A percentile compares a stretch with the other conserved stretches of the same genome.
Evolutionary conservation across 2,113 vertebrate genomes (phyloP).

Genomic region (Nicator chloris): DNA sequence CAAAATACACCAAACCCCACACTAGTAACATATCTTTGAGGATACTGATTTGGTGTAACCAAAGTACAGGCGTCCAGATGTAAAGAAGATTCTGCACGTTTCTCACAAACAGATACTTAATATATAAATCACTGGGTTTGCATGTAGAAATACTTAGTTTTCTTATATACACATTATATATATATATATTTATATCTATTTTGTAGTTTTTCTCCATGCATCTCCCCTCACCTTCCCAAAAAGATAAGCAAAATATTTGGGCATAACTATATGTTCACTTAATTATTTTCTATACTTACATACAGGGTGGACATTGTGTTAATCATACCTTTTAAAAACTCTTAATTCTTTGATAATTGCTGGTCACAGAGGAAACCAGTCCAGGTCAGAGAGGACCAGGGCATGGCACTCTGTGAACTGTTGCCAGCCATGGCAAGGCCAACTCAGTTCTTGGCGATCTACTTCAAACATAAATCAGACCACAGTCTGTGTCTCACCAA

Average conservation of each 20-base stretch:
- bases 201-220: neutral
- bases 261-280: neutral
- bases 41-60: neutral
- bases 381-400: neutral
- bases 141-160: neutral
- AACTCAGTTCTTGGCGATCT: conserved; percentile 3
- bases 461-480: neutral
- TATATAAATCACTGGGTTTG: neutral
- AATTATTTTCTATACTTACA: neutral
- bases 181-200: neutral
- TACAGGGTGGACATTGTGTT: neutral
- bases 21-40: neutral
- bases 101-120: neutral
- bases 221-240: neutral
- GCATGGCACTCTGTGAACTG: neutral
- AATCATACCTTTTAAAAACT: neutral
- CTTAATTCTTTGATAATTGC: neutral
- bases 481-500: neutral
- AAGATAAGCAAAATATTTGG: neutral
- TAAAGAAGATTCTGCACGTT: neutral
- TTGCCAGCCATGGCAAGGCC: neutral
- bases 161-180: neutral
- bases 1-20: neutral
- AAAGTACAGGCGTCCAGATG: neutral
- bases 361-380: neutral